Percentiles rank a stretch among this genome's conserved stretches.
These are phyloP conservation scores for Oryzias celebensis DNA, from an alignment of 2,113 vertebrate species.

Conservation along the genomic window DNA sequence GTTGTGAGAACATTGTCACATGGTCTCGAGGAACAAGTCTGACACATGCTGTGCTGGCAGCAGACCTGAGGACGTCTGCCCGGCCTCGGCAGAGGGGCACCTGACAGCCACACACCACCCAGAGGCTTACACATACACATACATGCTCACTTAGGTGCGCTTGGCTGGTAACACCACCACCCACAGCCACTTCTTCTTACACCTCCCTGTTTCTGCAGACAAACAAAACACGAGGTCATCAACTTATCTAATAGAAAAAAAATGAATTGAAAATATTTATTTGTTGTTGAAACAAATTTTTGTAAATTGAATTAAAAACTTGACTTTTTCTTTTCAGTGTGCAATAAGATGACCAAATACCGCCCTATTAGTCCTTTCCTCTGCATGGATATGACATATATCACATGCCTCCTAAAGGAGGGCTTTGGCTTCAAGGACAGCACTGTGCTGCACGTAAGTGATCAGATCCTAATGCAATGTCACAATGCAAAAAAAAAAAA, in stretches of 20 bases:
- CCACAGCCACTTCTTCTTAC: conserved; percentile 49
- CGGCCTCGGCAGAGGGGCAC: conserved; percentile 55
- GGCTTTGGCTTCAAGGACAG: conserved; percentile 93
- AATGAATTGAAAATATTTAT: too few relatives aligned
- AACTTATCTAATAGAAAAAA: conserved; percentile 26
- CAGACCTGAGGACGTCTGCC: conserved; percentile 53
- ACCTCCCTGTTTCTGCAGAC: conserved; percentile 56
- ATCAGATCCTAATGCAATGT: background rate
- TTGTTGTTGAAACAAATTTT: too few relatives aligned
- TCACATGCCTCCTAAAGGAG: conserved; percentile 92
- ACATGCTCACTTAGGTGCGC: conserved; percentile 18
- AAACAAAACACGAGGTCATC: conserved; percentile 57
- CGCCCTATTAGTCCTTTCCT: conserved; percentile 89
- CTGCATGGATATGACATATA: conserved; percentile 97
- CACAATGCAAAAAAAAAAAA: background rate
- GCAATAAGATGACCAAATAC: conserved; percentile 91
- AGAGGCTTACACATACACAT: conserved; percentile 48
- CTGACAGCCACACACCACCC: conserved; percentile 68
- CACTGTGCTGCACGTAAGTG: conserved; percentile 87
- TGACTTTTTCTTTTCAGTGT: conserved; percentile 78
- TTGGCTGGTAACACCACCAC: conserved; percentile 29
- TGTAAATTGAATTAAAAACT: too few relatives aligned
- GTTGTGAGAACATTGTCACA: conserved; percentile 62
- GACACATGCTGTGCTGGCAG: conserved; percentile 51
- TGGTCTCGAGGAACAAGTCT: conserved; percentile 56